These are phyloP conservation scores for Chrysina gloriosa DNA, from an alignment of 2,888 invertebrate species.

Conservation along the genomic window DNA sequence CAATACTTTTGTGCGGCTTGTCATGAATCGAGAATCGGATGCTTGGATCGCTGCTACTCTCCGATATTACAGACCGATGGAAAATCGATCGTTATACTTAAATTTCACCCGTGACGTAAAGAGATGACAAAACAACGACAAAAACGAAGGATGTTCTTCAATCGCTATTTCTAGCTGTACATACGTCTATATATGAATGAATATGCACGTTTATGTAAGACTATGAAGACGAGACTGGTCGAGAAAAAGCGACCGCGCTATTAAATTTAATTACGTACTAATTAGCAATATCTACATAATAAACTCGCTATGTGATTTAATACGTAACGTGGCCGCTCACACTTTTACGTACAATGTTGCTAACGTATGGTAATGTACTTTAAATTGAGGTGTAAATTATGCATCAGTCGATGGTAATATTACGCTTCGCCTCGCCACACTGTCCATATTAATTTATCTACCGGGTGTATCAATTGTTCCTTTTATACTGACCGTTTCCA, in stretches of 20 bases:
- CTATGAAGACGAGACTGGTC: too few relatives aligned
- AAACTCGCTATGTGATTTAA: too few relatives aligned
- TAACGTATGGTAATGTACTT: conserved; percentile 20
- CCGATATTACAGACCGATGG: background rate
- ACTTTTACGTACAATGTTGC: background rate
- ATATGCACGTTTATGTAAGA: too few relatives aligned
- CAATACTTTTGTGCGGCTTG: conserved; percentile 6
- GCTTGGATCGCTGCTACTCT: background rate
- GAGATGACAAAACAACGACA: background rate
- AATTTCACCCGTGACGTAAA: background rate
- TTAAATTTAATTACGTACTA: background rate
- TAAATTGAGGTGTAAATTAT: background rate
- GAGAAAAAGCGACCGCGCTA: too few relatives aligned
- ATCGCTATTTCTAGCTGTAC: too few relatives aligned
- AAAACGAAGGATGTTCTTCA: too few relatives aligned
- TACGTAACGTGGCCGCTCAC: background rate
- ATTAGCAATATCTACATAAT: too few relatives aligned
- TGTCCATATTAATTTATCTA: too few relatives aligned
- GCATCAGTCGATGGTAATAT: background rate
- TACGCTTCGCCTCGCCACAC: too few relatives aligned
- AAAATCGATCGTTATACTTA: background rate
- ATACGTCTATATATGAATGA: too few relatives aligned
- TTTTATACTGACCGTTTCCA: too few relatives aligned
- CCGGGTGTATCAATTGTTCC: too few relatives aligned
- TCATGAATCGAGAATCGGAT: background rate